phyloP scores from a whole-genome alignment of 2,888 invertebrate species.

The Tenthredo scrophulariae region DNA sequence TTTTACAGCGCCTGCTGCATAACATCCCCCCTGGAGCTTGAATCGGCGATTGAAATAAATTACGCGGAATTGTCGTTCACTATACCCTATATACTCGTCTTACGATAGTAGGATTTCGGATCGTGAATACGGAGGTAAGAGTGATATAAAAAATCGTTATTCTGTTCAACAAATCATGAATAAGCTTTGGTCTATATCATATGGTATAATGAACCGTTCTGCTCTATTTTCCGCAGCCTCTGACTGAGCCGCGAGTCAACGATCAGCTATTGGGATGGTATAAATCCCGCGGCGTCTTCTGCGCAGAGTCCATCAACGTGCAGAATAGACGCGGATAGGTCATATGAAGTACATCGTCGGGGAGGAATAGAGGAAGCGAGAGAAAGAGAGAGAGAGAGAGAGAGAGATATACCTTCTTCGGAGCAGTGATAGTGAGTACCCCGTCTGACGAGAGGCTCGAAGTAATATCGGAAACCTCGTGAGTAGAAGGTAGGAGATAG shows the following conservation, averaged over 20 bases:
- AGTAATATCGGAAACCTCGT: conserved; percentile 76
- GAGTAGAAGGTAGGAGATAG: conserved; percentile 78
- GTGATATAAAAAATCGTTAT: too few relatives aligned
- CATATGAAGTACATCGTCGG: neutral
- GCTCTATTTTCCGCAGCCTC: too few relatives aligned
- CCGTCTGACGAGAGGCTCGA: conserved; percentile 79
- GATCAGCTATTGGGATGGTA: neutral
- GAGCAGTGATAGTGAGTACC: conserved; percentile 78
- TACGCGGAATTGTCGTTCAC: too few relatives aligned
- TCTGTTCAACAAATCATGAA: too few relatives aligned
- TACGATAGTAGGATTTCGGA: too few relatives aligned
- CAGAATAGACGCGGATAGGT: neutral
- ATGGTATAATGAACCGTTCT: too few relatives aligned
- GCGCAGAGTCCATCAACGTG: neutral
- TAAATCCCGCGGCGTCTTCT: neutral
- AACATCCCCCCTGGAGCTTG: too few relatives aligned
- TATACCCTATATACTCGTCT: too few relatives aligned
- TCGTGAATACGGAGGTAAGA: too few relatives aligned
- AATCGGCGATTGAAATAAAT: too few relatives aligned
- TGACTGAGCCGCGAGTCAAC: neutral
- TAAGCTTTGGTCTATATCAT: too few relatives aligned
- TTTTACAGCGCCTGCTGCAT: too few relatives aligned
- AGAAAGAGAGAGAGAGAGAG: neutral
- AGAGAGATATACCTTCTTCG: conserved; percentile 71
- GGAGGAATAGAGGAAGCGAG: neutral